These are phyloP conservation scores for Drosophila triauraria DNA, from an alignment of 1,140 invertebrate species.

Conservation along the genomic window DNA sequence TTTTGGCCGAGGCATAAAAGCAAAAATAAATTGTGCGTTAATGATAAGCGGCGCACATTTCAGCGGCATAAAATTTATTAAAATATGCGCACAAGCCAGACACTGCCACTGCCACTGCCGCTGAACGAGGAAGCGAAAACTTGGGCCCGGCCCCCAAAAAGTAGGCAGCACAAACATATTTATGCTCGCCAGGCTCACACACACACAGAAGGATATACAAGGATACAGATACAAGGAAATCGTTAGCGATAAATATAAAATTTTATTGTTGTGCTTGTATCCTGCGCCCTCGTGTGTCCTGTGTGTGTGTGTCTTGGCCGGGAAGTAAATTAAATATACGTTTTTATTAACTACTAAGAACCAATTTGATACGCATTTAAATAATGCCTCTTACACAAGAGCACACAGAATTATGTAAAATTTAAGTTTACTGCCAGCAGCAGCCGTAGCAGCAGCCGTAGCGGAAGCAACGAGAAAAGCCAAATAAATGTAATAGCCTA, in stretches of 20 bases:
- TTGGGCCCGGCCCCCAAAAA: constrained; percentile 40
- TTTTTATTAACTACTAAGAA: constrained; percentile 84
- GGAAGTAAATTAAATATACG: constrained; percentile 83
- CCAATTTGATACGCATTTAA: constrained; percentile 83
- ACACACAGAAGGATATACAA: constrained; percentile 27
- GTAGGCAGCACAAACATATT: constrained; percentile 65
- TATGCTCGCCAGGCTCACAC: constrained; percentile 62
- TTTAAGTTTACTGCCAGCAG: constrained; percentile 70
- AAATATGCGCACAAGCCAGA: constrained; percentile 73
- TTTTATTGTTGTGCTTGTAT: constrained; percentile 79
- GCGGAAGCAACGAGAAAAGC: constrained; percentile 58
- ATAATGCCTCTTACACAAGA: constrained; percentile 63
- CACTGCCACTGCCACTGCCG: constrained; percentile 20
- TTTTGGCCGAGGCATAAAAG: constrained; percentile 62
- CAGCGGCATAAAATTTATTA: constrained; percentile 82
- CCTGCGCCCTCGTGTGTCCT: constrained; percentile 16
- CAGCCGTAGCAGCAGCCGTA: constrained; percentile 12
- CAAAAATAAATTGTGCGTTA: constrained; percentile 84
- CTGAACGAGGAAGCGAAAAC: constrained; percentile 16
- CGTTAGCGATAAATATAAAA: constrained; percentile 83
- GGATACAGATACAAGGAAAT: constrained; percentile 51
- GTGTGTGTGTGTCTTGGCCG: constrained; percentile 27
- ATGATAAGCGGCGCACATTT: constrained; percentile 82
- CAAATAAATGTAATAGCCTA: constrained; percentile 74
- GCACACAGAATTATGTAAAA: constrained; percentile 69